Conservation (phyloP, 2,888 invertebrate species). For the Xestia xanthographa region DNA sequence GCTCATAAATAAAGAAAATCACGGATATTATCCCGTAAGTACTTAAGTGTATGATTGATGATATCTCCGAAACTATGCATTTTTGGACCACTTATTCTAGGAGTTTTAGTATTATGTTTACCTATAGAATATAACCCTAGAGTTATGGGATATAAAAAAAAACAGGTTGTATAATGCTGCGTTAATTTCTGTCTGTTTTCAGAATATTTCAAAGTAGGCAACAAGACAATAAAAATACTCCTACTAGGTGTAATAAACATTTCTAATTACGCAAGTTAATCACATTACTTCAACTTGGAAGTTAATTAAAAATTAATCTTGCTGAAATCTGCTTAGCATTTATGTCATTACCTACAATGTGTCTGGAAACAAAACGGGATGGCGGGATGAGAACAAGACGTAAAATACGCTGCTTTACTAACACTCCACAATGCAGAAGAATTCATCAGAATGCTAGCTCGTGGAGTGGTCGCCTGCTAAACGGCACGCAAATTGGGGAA, state of each 20-base stretch:
- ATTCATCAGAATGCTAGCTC: constrained; percentile 72
- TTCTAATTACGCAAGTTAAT: constrained; percentile 10
- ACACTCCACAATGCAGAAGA: constrained; percentile 73
- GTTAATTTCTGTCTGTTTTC: background rate
- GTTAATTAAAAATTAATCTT: constrained; percentile 41
- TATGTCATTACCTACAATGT: constrained; percentile 58
- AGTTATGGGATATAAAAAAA: too few relatives aligned
- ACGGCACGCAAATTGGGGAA: constrained; percentile 56
- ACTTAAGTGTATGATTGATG: too few relatives aligned
- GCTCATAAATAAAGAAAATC: too few relatives aligned
- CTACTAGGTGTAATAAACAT: constrained; percentile 8
- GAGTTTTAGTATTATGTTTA: too few relatives aligned
- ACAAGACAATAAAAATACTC: constrained; percentile 10
- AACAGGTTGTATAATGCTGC: too few relatives aligned
- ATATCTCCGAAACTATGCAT: too few relatives aligned
- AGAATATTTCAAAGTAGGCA: background rate
- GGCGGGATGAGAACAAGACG: constrained; percentile 53
- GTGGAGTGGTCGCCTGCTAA: constrained; percentile 63
- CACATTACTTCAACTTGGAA: constrained; percentile 21
- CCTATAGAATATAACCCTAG: too few relatives aligned
- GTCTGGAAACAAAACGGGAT: constrained; percentile 56
- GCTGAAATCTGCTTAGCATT: constrained; percentile 37
- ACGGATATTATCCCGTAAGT: too few relatives aligned
- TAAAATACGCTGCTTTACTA: constrained; percentile 65
- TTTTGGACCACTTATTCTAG: too few relatives aligned